phyloP scores from a whole-genome alignment of 2,888 invertebrate species.

The Elegia similella region DNA sequence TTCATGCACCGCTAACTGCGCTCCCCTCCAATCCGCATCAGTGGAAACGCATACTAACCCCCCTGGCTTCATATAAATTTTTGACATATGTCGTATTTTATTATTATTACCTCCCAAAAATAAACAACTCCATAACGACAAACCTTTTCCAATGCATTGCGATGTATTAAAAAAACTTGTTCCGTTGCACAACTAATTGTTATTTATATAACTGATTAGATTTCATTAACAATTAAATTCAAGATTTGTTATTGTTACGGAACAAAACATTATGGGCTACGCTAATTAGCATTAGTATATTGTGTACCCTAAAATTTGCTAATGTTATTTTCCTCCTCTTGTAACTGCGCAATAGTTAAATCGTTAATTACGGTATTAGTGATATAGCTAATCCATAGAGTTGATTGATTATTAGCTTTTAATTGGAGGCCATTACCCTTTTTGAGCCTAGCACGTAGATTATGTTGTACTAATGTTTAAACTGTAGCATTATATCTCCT shows the following conservation, averaged over 20 bases:
- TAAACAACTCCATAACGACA: no score
- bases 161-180: no score
- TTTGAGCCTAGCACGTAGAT: neutral
- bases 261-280: constrained; percentile 7
- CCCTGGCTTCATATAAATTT: no score
- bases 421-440: constrained; percentile 4
- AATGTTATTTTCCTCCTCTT: constrained; percentile 1
- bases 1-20: no score
- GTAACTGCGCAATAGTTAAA: constrained; percentile 9
- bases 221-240: neutral
- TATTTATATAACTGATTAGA: neutral
- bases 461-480: neutral
- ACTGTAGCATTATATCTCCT: no score
- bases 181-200: neutral
- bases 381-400: constrained; percentile 8
- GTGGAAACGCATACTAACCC: no score
- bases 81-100: no score
- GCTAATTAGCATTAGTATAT: constrained; percentile 4
- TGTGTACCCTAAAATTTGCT: constrained; percentile 4
- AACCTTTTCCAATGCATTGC: no score
- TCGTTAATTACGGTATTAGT: constrained; percentile 9
- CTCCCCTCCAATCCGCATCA: no score
- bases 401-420: constrained; percentile 11
- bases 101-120: no score
- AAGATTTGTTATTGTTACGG: constrained; percentile 1